These are phyloP conservation scores for Spodoptera littoralis DNA, from an alignment of 2,888 invertebrate species.

Conservation along the genomic window DNA sequence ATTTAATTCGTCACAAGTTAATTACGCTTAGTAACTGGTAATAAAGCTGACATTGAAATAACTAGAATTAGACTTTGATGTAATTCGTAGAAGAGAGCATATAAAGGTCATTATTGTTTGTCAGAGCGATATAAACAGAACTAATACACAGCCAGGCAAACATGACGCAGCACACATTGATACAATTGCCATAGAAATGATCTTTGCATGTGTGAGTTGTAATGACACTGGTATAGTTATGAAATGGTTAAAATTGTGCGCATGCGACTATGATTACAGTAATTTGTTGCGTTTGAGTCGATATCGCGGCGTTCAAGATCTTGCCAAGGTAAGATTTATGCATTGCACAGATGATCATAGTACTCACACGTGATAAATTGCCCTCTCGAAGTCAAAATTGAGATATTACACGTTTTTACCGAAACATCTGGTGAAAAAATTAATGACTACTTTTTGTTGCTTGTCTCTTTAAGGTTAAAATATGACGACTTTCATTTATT, in stretches of 20 bases:
- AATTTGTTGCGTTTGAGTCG: conserved; percentile 69
- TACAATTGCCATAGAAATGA: conserved; percentile 37
- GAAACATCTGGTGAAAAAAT: conserved; percentile 51
- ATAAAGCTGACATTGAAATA: no score
- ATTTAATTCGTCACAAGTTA: conserved; percentile 3
- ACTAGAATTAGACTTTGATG: not conserved
- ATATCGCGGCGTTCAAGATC: conserved; percentile 67
- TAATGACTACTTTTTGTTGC: conserved; percentile 39
- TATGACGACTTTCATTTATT: conserved; percentile 42
- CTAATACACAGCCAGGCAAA: conserved; percentile 16
- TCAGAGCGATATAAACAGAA: not conserved
- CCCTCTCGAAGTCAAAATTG: conserved; percentile 53
- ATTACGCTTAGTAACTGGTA: not conserved
- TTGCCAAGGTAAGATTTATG: conserved; percentile 66
- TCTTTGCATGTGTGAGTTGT: conserved; percentile 47
- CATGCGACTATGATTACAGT: conserved; percentile 71
- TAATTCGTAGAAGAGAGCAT: not conserved
- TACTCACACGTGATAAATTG: conserved; percentile 57
- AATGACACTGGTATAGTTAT: conserved; percentile 67
- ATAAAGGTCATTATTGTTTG: not conserved
- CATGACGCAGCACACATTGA: conserved; percentile 19
- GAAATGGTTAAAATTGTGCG: conserved; percentile 68
- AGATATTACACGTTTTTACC: conserved; percentile 54
- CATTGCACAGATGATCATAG: conserved; percentile 56
- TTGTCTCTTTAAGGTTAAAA: conserved; percentile 47